These are phyloP conservation scores for Drosophila ohnishii DNA, from an alignment of 1,140 invertebrate species.

Conservation along the genomic window DNA sequence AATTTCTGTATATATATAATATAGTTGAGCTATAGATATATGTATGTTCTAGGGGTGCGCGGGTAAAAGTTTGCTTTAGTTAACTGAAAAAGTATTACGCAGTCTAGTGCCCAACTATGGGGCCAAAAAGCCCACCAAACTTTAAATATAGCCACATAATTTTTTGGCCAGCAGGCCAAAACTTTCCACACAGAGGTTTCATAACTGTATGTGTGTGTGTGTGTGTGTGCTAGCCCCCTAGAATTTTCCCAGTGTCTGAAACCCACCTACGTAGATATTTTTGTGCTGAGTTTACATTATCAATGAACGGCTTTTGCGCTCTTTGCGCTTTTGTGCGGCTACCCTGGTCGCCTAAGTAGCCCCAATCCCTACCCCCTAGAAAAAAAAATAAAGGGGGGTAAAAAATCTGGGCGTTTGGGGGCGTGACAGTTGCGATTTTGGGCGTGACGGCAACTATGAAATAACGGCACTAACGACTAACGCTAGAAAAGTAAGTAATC, in stretches of 20 bases:
- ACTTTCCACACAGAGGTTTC: constrained; percentile 63
- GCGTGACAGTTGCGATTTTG: constrained; percentile 42
- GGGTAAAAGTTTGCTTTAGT: constrained; percentile 68
- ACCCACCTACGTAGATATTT: constrained; percentile 57
- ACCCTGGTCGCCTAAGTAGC: constrained; percentile 68
- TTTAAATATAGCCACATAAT: constrained; percentile 80
- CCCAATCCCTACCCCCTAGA: not conserved
- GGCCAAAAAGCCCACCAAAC: constrained; percentile 45
- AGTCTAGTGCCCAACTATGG: constrained; percentile 44
- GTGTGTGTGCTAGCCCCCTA: not conserved
- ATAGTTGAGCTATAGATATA: constrained; percentile 7
- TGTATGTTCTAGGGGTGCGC: not conserved
- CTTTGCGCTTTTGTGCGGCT: constrained; percentile 70
- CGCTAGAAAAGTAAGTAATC: constrained; percentile 79
- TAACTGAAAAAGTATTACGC: constrained; percentile 78
- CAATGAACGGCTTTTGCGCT: constrained; percentile 74
- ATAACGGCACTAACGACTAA: constrained; percentile 79
- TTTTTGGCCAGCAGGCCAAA: constrained; percentile 68
- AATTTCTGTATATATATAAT: not conserved
- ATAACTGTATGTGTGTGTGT: constrained; percentile 40
- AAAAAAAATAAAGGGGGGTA: not conserved
- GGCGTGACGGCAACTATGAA: constrained; percentile 76
- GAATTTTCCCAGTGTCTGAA: not conserved
- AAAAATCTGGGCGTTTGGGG: constrained; percentile 9
- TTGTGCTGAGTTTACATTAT: constrained; percentile 80